phyloP scores from a whole-genome alignment of 2,113 vertebrate species.

The Heterotis niloticus region DNA sequence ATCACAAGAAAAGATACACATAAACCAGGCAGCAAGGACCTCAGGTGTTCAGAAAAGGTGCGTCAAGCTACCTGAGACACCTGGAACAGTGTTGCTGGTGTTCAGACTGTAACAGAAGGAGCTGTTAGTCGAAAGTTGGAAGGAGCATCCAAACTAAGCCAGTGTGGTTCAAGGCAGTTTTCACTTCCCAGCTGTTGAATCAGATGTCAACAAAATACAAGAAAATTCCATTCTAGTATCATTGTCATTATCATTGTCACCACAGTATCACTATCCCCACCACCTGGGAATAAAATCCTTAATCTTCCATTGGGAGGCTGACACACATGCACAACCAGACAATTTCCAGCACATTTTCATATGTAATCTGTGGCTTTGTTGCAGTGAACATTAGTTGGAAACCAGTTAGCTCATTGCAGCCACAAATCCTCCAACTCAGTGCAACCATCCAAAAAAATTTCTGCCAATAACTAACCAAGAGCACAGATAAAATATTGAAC shows the following conservation, averaged over 20 bases:
- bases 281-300: not conserved
- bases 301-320: not conserved
- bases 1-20: slow-evolving; percentile 6
- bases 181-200: too few relatives aligned
- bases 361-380: not conserved
- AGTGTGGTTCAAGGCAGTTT: too few relatives aligned
- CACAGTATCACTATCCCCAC: not conserved
- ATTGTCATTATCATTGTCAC: not conserved
- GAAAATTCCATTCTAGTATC: not conserved
- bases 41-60: not conserved
- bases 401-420: not conserved
- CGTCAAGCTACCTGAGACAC: not conserved
- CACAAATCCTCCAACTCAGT: not conserved
- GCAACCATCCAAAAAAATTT: not conserved
- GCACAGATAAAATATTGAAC: not conserved
- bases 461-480: not conserved
- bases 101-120: not conserved
- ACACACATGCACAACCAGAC: not conserved
- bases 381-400: slow-evolving; percentile 6
- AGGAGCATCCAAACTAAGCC: too few relatives aligned
- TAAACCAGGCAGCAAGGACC: not conserved
- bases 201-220: too few relatives aligned
- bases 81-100: not conserved
- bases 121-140: not conserved
- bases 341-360: not conserved